Conservation (phyloP, 2,888 invertebrate genomes). For the Drosophila picticornis region DNA sequence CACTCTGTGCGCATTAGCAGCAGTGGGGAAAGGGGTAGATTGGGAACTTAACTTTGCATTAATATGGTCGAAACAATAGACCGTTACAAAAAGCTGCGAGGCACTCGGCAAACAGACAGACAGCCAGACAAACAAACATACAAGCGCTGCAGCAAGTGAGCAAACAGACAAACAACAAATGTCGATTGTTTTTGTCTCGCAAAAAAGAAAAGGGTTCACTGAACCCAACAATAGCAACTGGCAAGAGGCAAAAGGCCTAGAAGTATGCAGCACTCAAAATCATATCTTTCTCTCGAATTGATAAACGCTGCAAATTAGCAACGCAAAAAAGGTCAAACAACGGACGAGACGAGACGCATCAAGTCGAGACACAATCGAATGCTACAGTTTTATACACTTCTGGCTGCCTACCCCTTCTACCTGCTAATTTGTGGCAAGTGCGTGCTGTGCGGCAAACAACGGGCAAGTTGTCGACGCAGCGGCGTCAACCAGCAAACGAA, state of each 20-base stretch:
- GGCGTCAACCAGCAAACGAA: constrained; percentile 23
- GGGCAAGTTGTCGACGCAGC: constrained; percentile 34
- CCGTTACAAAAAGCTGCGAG: constrained; percentile 38
- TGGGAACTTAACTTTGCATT: constrained; percentile 49
- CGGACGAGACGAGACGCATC: constrained; percentile 27
- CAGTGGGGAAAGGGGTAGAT: background rate
- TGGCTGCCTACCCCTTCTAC: background rate
- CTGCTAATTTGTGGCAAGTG: constrained; percentile 42
- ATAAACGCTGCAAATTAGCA: constrained; percentile 65
- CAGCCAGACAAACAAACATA: constrained; percentile 20
- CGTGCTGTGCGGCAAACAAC: constrained; percentile 44
- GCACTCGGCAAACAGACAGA: constrained; percentile 36
- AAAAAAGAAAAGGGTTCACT: constrained; percentile 52
- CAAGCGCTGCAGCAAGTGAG: constrained; percentile 28
- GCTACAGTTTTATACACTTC: background rate
- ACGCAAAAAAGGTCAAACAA: constrained; percentile 68
- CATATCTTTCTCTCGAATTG: constrained; percentile 42
- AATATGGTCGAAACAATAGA: constrained; percentile 52
- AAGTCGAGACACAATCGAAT: constrained; percentile 31
- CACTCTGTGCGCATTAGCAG: constrained; percentile 43
- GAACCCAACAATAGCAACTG: constrained; percentile 39
- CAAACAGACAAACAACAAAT: constrained; percentile 44
- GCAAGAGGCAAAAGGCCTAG: constrained; percentile 36
- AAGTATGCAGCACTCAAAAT: constrained; percentile 39
- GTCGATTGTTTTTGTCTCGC: constrained; percentile 53